Evolutionary conservation across 2,888 invertebrate genomes (phyloP), one percentile per base, ranked within the genome.

Genomic region (Rhamnusium bicolor): DNA sequence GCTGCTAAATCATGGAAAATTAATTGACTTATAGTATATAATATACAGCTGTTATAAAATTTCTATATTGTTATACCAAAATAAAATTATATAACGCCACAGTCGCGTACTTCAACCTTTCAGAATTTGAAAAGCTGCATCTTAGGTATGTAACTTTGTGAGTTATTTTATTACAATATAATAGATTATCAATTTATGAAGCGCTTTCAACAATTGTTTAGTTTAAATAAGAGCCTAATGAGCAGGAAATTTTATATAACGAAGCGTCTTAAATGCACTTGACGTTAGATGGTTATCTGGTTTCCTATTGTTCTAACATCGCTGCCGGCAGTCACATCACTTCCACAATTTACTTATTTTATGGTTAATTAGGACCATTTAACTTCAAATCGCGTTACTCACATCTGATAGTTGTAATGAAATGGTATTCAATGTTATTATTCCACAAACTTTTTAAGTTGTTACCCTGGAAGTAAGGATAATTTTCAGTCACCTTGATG

Each of bases 311-410:
- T 78, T 78, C 75, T 68, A 69, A 69, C 70, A 74, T 21, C 16
- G 72, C 78, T 71, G 49, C 67, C 53, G 73, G 78, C 74, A 29
- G 53, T 74, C 69, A 68, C 73, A 68, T 63, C 70, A 72, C 72
- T 72, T 76, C 73, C 58, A 78, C 73, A 78, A 76, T 76, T 75
- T 76, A 72, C 76, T 69, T 71, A 73, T 78, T 76, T 78, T 74
- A 78, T 66, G 78, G 71, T 75, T 74, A 78, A 73, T 77, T 77
- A 76, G 68, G 71, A 74, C 61, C 63, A 69, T 74, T 74, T 68
- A 70, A 70, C 67, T 53, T 73, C 69, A 61, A 75, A 71, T 75
- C 63, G 69, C 71, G 56, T 75, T 65, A 66, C 62, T 71, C 69
- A 46, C 66, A 58, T 58, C 70, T 62, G 66, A 24, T 16, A 10